Evolutionary conservation across 2,113 vertebrate species (phyloP), one percentile per base, ranked within the genome.

Genomic region (Neodontobutis hainanensis): DNA sequence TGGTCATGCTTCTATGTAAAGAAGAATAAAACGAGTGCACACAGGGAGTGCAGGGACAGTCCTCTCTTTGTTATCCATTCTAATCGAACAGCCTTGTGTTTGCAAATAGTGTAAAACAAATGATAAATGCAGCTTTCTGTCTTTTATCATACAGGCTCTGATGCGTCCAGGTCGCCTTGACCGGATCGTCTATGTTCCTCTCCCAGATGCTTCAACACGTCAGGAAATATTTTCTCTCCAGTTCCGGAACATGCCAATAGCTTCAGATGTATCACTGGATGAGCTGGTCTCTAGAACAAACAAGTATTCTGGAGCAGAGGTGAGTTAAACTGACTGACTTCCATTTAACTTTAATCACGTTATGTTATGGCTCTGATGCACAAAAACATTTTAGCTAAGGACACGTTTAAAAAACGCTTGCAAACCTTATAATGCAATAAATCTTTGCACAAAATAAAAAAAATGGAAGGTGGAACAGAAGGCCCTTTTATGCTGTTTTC

Each of bases 111-210:
- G 9, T 72, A 11, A 74, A 58, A 61, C 63, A 50, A 52, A 57
- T 0, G 2, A 32, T 42, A n/a, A 68, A 52, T 9, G 40, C 55
- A 9, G 48, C 27, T 51, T 10, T 70, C 10, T 34, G 7, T 71
- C 11, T 74, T 69, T 27, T 73, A 36, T 76, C 65, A 48, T 49
- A 3, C 75, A 99, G 97, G 97, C 97, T 64, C 90, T 99, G 87
- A 94, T 98, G 93, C 93, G 97, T n/a, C 97, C 97, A 0, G 97
- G 97, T 19, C 91, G 97, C 68, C 94, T 99, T 56, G 97, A 99
- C 81, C 94, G 96, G 27, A 95, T 99, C 51, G 92, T 99, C 79
- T 98, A 94, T 0, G 95, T 99, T 46, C 97, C 97, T 0, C 90
- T 99, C 70, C 97, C 97, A 0, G 96, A 98, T 32, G 90, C 88